Evolutionary conservation across 2,888 invertebrate species (phyloP).

Genomic region (Drosophila peninsularis): DNA sequence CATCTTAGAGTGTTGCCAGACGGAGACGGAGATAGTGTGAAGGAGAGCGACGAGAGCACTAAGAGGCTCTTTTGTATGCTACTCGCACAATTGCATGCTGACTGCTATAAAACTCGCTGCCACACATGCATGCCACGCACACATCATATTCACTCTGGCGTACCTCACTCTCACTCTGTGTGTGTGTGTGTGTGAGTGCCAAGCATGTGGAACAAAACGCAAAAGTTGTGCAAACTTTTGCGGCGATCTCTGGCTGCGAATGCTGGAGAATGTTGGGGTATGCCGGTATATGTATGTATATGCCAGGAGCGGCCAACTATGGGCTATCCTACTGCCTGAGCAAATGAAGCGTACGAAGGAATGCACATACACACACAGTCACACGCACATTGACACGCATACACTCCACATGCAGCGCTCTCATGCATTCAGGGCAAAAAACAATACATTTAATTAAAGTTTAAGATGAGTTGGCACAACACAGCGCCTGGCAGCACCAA

Average conservation of each 20-base stretch:
- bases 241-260: conserved; percentile 66
- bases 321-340: conserved; percentile 30
- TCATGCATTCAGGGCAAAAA: conserved; percentile 47
- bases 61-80: conserved; percentile 53
- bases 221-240: conserved; percentile 76
- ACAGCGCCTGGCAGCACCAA: conserved; percentile 24
- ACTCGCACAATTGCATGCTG: conserved; percentile 72
- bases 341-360: conserved; percentile 71
- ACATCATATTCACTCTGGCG: conserved; percentile 27
- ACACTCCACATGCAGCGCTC: conserved; percentile 15
- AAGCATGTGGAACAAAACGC: conserved; percentile 78
- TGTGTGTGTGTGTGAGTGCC: conserved; percentile 63
- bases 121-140: conserved; percentile 55
- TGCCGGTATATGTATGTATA: conserved; percentile 16
- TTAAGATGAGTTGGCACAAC: conserved; percentile 73
- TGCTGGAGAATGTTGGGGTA: conserved; percentile 32
- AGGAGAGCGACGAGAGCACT: not conserved
- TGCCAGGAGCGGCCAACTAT: conserved; percentile 1
- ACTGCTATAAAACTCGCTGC: conserved; percentile 68
- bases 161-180: conserved; percentile 8
- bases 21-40: not conserved
- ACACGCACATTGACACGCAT: conserved; percentile 1
- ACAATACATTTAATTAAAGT: conserved; percentile 80
- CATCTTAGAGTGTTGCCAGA: conserved; percentile 6
- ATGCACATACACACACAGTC: conserved; percentile 26